Base-by-base conservation (phyloP, 2,113 vertebrate genomes). In the Gymnarchus niloticus region DNA sequence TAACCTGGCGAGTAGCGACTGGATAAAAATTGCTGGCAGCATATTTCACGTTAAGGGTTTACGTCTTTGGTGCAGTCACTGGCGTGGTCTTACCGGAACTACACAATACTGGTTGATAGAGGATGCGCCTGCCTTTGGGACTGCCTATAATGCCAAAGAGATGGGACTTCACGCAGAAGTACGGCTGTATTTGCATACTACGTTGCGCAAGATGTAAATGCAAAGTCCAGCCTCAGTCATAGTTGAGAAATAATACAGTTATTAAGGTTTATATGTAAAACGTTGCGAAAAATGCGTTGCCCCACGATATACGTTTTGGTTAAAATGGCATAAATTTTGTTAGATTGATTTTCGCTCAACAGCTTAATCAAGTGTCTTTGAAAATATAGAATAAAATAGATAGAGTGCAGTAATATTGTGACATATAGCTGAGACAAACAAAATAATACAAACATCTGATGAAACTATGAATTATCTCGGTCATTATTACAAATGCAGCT, bases 111-210 rank as follows among this genome's bases (percentile, higher is more conserved):
- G 44, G 76, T 0, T 73, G 65, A 37, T 73, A 73, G 33, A 37
- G n/a, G 65, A 37, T 73, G 14, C 21, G 23, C n/a, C n/a, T n/a
- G 37, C 33, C 49, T n/a, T 54, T 83, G 56, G 9, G 59, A 57
- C 23, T 23, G 19, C 28, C 56, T 59, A 21, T 1, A 12, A 44
- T 28, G 41, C 51, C 14, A 48, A 56, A 80, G 21, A 28, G 21
- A 44, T 48, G 57, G 21, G 44, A 19, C 17, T 78, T 25, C 56
- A 44, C 17, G 8, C 48, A 28, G 10, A n/a, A 28, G 54, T 25
- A 49, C 41, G 37, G 69, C 56, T 56, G 19, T 0, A 0, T 3
- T 87, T 91, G 91, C 91, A 92, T 52, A 87, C 56, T 44, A 33
- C 23, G 25, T 86, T 86, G 88, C 86, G 86, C 77, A 51, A 61